phyloP scores from a whole-genome alignment of 1,140 invertebrate species.

The Penaeus indicus region DNA sequence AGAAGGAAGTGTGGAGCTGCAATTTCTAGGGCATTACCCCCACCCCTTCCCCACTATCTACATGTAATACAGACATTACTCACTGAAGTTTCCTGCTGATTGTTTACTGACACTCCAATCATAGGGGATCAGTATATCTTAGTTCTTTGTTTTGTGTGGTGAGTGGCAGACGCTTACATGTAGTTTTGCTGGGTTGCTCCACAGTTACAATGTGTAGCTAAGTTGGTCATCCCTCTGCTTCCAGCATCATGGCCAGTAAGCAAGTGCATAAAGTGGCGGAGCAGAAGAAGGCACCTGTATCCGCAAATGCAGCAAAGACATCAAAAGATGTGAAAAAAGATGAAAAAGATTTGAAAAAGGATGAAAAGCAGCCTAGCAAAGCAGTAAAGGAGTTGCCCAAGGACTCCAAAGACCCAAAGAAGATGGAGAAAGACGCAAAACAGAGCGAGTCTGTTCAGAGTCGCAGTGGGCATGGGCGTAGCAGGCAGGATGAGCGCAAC shows the following conservation, averaged over 20 bases:
- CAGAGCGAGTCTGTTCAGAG: no score
- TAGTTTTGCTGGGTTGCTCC: conserved; percentile 28
- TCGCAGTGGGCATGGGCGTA: not conserved
- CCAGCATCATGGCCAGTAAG: conserved; percentile 46
- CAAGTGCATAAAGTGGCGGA: conserved; percentile 28
- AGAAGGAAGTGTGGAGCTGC: no score
- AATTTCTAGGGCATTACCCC: no score
- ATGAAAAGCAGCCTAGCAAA: conserved; percentile 6
- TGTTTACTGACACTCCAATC: no score
- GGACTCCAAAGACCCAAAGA: conserved; percentile 24
- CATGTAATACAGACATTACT: no score
- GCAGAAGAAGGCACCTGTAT: conserved; percentile 1
- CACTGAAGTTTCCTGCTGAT: no score
- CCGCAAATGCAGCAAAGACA: not conserved
- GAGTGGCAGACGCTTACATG: conserved; percentile 23
- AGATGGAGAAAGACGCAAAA: conserved; percentile 16
- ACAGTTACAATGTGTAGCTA: conserved; percentile 26
- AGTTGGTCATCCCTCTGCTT: conserved; percentile 50
- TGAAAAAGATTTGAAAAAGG: conserved; percentile 3
- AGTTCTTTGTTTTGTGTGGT: not conserved
- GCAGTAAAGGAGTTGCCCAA: conserved; percentile 13
- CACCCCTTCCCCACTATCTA: no score
- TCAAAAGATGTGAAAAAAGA: conserved; percentile 1
- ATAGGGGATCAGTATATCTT: no score
- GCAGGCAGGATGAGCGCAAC: not conserved